Evolutionary conservation across 2,888 invertebrate species (phyloP).

Genomic region (Drosophila fungiperda): DNA sequence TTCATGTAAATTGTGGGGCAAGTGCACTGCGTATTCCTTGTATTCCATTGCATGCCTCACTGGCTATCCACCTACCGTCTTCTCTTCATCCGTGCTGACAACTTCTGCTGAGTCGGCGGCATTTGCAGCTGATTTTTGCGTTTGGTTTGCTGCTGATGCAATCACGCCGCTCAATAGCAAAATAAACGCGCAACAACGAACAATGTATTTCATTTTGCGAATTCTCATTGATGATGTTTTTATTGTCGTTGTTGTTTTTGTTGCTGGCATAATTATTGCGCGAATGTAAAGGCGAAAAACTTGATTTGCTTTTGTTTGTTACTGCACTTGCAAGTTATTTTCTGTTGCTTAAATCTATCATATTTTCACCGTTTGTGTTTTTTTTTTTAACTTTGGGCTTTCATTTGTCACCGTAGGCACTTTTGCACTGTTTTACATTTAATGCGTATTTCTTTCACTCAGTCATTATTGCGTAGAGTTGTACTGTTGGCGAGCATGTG

Average conservation of each 20-base stretch:
- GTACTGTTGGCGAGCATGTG: slow-evolving; percentile 33
- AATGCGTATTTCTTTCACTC: slow-evolving; percentile 60
- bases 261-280: slow-evolving; percentile 44
- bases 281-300: slow-evolving; percentile 21
- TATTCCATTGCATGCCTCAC: neutral
- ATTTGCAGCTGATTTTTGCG: slow-evolving; percentile 41
- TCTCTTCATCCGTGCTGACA: slow-evolving; percentile 66
- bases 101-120: slow-evolving; percentile 74
- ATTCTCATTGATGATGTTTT: slow-evolving; percentile 36
- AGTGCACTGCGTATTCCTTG: slow-evolving; percentile 12
- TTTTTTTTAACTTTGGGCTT: slow-evolving; percentile 21
- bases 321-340: slow-evolving; percentile 52
- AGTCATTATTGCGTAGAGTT: slow-evolving; percentile 61
- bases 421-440: slow-evolving; percentile 35
- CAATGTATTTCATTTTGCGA: slow-evolving; percentile 72
- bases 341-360: slow-evolving; percentile 39
- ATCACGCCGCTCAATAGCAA: slow-evolving; percentile 63
- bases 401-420: slow-evolving; percentile 35
- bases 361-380: slow-evolving; percentile 36
- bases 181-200: slow-evolving; percentile 68
- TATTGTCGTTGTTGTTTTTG: slow-evolving; percentile 26
- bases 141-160: slow-evolving; percentile 70
- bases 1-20: slow-evolving; percentile 7
- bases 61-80: slow-evolving; percentile 54
- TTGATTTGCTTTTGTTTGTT: slow-evolving; percentile 30